These are phyloP conservation scores for Gasterosteus nipponicus DNA, from an alignment of 2,113 vertebrate genomes.

Conservation along the genomic window DNA sequence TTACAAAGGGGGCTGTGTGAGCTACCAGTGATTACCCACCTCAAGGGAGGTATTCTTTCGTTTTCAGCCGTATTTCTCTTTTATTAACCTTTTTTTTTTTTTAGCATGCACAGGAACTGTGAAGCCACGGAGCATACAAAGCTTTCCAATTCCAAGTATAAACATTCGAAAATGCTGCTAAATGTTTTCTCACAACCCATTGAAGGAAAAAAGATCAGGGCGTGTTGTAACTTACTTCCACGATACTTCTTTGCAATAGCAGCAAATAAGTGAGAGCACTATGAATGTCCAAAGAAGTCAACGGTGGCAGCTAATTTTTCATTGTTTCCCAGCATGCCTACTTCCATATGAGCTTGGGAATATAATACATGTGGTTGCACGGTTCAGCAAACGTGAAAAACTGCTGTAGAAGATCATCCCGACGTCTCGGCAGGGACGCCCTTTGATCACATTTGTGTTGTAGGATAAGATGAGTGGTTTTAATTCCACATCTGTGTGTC, in stretches of 20 bases:
- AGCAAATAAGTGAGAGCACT: slow-evolving; percentile 20
- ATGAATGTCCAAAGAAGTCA: slow-evolving; percentile 19
- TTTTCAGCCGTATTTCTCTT: slow-evolving; percentile 48
- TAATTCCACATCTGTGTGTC: slow-evolving; percentile 17
- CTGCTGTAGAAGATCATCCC: neutral
- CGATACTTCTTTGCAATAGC: slow-evolving; percentile 21
- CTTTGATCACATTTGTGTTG: slow-evolving; percentile 32
- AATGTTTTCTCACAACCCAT: slow-evolving; percentile 13
- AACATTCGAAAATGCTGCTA: slow-evolving; percentile 19
- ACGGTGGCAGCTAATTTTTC: slow-evolving; percentile 53
- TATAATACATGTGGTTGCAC: slow-evolving; percentile 36
- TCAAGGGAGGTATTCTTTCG: slow-evolving; percentile 56
- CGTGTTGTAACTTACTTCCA: neutral
- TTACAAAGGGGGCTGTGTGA: slow-evolving; percentile 55
- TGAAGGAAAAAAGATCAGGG: neutral
- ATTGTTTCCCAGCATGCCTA: slow-evolving; percentile 20
- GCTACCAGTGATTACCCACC: slow-evolving; percentile 59
- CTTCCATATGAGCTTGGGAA: slow-evolving; percentile 47
- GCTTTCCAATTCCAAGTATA: slow-evolving; percentile 9
- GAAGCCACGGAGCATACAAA: neutral
- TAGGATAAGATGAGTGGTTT: slow-evolving; percentile 11
- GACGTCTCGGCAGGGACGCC: slow-evolving; percentile 20
- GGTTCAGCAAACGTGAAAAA: slow-evolving; percentile 39
- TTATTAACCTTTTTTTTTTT: slow-evolving; percentile 39
- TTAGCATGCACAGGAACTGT: neutral